Base-by-base conservation (phyloP, 2,888 invertebrate genomes). In the Spisula solida region DNA sequence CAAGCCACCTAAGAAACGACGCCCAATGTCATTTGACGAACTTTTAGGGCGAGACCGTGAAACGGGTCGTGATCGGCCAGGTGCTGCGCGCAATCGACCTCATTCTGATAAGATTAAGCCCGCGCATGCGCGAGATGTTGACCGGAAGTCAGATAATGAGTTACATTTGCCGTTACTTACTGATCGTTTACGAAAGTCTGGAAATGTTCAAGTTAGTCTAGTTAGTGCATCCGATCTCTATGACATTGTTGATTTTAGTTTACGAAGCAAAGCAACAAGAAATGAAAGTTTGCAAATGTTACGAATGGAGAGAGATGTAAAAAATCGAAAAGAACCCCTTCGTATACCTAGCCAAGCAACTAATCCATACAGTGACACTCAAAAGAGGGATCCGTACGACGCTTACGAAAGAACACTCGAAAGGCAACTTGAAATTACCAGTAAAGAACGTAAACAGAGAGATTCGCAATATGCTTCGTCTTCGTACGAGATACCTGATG, bases 211-310 rank as follows among this genome's bases (percentile, higher is more conserved):
- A 80, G 93, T 94, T 29, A 94, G 93, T 82, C 92, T 94, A 51
- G 94, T 94, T 0, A 94, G 94, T 90, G 94, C 94, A 0, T 93
- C 94, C 4, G 94, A 94, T 82, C 89, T 94, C 12, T 94, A 94
- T 85, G 94, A 94, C 25, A 91, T 94, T n/a, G 94, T 94, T 18
- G 94, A 94, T 84, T 93, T 93, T 81, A 94, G 93, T 90, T 83
- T 94, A 12, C 88, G 92, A 80, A 93, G 89, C 60, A 93, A 93
- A 82, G 91, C 91, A 4, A 90, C 93, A 8, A 90, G 88, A 51
- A 85, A 86, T n/a, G 92, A 92, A 31, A 91, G 87, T 81, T 55
- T 92, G 6, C 83, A 86, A 75, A 79, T 88, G 66, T 47, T 89
- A 20, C 60, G 81, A 29, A 85, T 93, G 90, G 93, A 93, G 83